Evolutionary conservation across 1,140 invertebrate species (phyloP), one percentile per base, ranked within the genome.

Genomic region (Neodiprion virginianus): DNA sequence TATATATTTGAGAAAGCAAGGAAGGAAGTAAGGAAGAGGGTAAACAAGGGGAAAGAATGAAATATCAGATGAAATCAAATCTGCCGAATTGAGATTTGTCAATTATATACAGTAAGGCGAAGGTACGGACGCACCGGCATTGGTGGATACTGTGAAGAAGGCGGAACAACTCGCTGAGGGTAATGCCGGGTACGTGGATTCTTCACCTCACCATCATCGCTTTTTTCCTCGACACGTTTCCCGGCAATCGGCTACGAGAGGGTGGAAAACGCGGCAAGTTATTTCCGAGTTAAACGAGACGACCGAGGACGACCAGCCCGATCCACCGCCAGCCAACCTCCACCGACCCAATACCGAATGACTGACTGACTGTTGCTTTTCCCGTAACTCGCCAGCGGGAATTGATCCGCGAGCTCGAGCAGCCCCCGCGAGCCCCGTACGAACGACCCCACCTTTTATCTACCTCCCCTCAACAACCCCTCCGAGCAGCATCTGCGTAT

Each of bases 301-400:
- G 67, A 70, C 14, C 21, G 8, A 71, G 7, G 11, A 48, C n/a
- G 47, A 12, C n/a, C 47, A 14, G 10, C 28, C n/a, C 48, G 4
- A 48, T 48, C 49, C 74, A 72, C 61, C 9, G 14, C 50, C 49
- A 48, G 66, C 67, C 69, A 67, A 66, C 12, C 71, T 73, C 28
- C 28, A n/a, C 67, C 11, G 11, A 14, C 77, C 73, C 73, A 76
- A 74, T 79, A 76, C 73, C 72, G 78, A 48, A 75, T 75, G 71
- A 69, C 72, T 71, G 73, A 78, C 76, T 82, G 74, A 82, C 81
- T 81, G 80, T 82, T 82, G 81, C 82, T 81, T 80, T 80, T 76
- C 77, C 66, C 76, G 70, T 74, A 75, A 82, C 53, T 9, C n/a
- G 76, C 75, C 69, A 77, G 74, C 73, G 74, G 76, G 82, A 83